These are phyloP conservation scores for Trypoxylon attenuatum DNA, from an alignment of 2,888 invertebrate genomes.

Conservation along the genomic window DNA sequence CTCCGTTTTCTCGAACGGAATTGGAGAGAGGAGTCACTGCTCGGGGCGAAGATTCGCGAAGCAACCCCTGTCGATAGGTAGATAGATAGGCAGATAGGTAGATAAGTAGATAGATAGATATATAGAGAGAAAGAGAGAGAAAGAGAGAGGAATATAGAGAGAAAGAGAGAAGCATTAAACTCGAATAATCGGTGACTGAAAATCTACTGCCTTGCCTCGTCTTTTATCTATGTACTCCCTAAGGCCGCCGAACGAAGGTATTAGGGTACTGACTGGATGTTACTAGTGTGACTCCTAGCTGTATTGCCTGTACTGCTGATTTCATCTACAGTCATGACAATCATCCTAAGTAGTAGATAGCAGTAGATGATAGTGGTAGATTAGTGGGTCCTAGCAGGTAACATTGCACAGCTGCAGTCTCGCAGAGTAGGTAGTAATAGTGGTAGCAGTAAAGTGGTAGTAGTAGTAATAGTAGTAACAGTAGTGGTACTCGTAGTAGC, in stretches of 20 bases:
- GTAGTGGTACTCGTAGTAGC: conserved; percentile 22
- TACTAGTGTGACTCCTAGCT: conserved; percentile 73
- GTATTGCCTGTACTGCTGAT: conserved; percentile 72
- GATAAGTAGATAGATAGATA: too few species aligned
- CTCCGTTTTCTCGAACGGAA: too few species aligned
- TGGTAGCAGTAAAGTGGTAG: conserved; percentile 40
- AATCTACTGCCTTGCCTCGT: conserved; percentile 51
- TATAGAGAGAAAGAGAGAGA: too few species aligned
- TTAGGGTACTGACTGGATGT: conserved; percentile 73
- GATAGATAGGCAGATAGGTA: too few species aligned
- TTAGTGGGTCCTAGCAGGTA: conserved; percentile 69
- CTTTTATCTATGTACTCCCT: conserved; percentile 74
- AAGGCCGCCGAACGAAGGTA: conserved; percentile 72
- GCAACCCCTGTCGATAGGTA: too few species aligned
- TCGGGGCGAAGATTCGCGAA: too few species aligned
- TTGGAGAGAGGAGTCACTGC: too few species aligned
- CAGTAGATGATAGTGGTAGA: conserved; percentile 65
- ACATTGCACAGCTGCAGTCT: conserved; percentile 67
- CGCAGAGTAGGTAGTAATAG: conserved; percentile 55
- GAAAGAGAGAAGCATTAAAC: not conserved
- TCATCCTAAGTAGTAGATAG: conserved; percentile 71
- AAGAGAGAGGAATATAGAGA: too few species aligned
- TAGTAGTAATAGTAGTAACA: conserved; percentile 52
- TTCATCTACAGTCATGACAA: conserved; percentile 73
- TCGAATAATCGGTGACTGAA: not conserved